These are phyloP conservation scores for Trichacis sp. DNA, from an alignment of 2,888 invertebrate genomes.

Conservation along the genomic window DNA sequence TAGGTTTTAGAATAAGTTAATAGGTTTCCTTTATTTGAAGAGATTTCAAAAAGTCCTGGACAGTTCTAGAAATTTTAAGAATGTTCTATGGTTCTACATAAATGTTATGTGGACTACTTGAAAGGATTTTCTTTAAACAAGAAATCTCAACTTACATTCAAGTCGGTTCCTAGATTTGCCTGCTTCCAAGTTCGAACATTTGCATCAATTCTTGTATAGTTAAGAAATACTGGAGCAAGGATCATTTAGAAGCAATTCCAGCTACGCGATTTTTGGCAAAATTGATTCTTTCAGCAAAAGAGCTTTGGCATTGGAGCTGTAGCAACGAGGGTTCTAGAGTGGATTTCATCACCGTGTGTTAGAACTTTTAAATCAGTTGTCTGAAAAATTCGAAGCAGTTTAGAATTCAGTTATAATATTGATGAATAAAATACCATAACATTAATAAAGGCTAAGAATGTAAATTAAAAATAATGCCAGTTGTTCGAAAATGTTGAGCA, in stretches of 20 bases:
- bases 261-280: conserved; percentile 83
- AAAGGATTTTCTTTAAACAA: too few relatives aligned
- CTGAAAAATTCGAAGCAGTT: conserved; percentile 46
- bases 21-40: too few relatives aligned
- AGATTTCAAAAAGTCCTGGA: too few relatives aligned
- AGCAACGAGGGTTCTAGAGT: conserved; percentile 66
- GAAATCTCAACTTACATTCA: conserved; percentile 78
- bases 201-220: conserved; percentile 91
- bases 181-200: conserved; percentile 76
- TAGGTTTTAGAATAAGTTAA: too few relatives aligned
- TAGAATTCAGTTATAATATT: too few relatives aligned
- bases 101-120: too few relatives aligned
- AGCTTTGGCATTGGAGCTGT: conserved; percentile 76
- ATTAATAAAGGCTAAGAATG: too few relatives aligned
- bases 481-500: too few relatives aligned
- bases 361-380: conserved; percentile 88
- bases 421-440: too few relatives aligned
- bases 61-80: too few relatives aligned
- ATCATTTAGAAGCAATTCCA: conserved; percentile 85
- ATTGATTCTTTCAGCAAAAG: conserved; percentile 82
- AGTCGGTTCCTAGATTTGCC: conserved; percentile 94
- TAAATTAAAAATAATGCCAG: too few relatives aligned
- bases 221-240: conserved; percentile 91
- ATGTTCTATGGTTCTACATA: too few relatives aligned
- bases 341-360: conserved; percentile 75